Conservation (phyloP, 2,888 invertebrate species). For the Cepaea hortensis region DNA sequence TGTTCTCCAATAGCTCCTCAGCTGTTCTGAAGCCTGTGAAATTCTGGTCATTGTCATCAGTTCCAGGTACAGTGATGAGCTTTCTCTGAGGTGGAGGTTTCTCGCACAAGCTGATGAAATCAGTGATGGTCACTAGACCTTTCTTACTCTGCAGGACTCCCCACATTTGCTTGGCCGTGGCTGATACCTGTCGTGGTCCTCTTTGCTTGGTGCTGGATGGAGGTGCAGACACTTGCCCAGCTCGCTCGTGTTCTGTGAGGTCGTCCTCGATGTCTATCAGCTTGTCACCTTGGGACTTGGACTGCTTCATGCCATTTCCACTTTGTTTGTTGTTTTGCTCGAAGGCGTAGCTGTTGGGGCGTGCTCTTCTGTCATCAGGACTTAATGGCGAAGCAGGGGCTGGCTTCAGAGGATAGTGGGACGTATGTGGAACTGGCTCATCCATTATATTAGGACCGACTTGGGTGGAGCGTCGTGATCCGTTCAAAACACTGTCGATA, state of each 20-base stretch:
- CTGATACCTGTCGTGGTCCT: slow-evolving; percentile 50
- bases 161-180: slow-evolving; percentile 66
- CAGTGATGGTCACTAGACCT: slow-evolving; percentile 70
- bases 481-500: slow-evolving; percentile 68
- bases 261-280: slow-evolving; percentile 56
- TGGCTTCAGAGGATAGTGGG: slow-evolving; percentile 55
- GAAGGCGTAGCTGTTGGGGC: slow-evolving; percentile 56
- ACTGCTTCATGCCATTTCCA: slow-evolving; percentile 46
- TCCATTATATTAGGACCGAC: slow-evolving; percentile 52
- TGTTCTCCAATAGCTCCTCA: slow-evolving; percentile 87
- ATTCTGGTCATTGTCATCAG: slow-evolving; percentile 71
- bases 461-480: slow-evolving; percentile 32
- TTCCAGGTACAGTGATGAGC: slow-evolving; percentile 66
- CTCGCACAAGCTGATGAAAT: slow-evolving; percentile 70
- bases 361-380: slow-evolving; percentile 42
- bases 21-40: slow-evolving; percentile 93
- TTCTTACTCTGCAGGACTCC: slow-evolving; percentile 64
- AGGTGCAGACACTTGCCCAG: slow-evolving; percentile 38
- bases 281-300: slow-evolving; percentile 56
- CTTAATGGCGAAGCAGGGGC: slow-evolving; percentile 50
- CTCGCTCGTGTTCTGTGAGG: slow-evolving; percentile 31
- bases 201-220: slow-evolving; percentile 59
- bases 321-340: slow-evolving; percentile 45
- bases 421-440: slow-evolving; percentile 54
- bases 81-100: slow-evolving; percentile 61